These are phyloP conservation scores for Thalpophila matura DNA, from an alignment of 2,888 invertebrate genomes.

Conservation along the genomic window DNA sequence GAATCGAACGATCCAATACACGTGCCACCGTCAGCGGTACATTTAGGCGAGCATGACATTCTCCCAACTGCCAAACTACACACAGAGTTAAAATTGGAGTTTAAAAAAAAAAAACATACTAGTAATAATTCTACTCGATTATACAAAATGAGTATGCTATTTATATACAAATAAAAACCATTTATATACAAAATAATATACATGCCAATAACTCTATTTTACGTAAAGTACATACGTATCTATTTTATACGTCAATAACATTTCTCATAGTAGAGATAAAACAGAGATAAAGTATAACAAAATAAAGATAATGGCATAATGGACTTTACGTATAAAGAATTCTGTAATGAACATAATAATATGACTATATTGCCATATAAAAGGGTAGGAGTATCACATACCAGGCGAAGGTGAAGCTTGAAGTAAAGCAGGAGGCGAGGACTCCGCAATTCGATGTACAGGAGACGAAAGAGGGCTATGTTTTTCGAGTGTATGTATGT, in stretches of 20 bases:
- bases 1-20: no score
- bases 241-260: conserved; percentile 65
- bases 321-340: conserved; percentile 50
- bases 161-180: no score
- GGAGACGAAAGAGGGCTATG: no score
- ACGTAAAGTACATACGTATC: conserved; percentile 31
- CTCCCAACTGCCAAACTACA: no score
- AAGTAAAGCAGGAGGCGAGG: conserved; percentile 75
- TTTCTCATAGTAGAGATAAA: conserved; percentile 72
- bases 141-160: no score
- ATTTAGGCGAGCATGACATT: no score
- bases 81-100: no score
- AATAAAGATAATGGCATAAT: conserved; percentile 76
- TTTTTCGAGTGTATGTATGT: no score
- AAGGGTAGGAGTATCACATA: conserved; percentile 69
- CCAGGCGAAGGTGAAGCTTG: conserved; percentile 81
- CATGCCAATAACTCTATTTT: conserved; percentile 29
- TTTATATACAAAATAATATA: conserved; percentile 38
- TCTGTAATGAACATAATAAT: conserved; percentile 36
- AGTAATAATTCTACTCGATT: no score
- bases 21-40: no score
- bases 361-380: conserved; percentile 25
- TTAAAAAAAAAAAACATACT: no score
- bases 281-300: conserved; percentile 73
- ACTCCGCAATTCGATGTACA: conserved; percentile 75